Conservation (phyloP, 2,888 invertebrate genomes). For the Cetonia aurata region DNA sequence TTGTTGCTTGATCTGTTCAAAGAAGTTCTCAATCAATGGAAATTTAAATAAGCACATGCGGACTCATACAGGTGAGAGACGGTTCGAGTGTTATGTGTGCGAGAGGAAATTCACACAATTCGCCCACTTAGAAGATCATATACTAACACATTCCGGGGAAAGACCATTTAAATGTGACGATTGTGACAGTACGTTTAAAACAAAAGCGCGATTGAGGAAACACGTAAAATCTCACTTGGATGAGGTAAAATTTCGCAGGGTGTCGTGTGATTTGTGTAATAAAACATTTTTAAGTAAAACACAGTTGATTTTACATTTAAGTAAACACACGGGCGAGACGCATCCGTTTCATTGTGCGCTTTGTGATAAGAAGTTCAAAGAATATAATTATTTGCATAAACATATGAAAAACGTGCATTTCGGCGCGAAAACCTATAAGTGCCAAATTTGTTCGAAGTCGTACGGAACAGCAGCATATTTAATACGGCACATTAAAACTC, state of each 20-base stretch:
- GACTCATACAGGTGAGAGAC: conserved; percentile 58
- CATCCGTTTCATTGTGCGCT: conserved; percentile 58
- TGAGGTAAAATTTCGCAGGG: conserved; percentile 53
- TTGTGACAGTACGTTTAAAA: conserved; percentile 61
- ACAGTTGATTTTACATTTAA: conserved; percentile 58
- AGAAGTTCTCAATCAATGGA: conserved; percentile 62
- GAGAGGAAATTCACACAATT: conserved; percentile 61
- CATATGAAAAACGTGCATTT: conserved; percentile 56
- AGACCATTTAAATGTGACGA: conserved; percentile 60
- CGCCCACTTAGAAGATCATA: conserved; percentile 62
- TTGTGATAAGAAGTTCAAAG: conserved; percentile 59
- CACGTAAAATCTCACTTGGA: conserved; percentile 58
- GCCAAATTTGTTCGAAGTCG: conserved; percentile 59
- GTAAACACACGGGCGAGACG: conserved; percentile 55
- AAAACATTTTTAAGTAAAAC: conserved; percentile 58
- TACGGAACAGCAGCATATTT: conserved; percentile 60
- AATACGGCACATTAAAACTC: conserved; percentile 60
- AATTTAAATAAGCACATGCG: conserved; percentile 62
- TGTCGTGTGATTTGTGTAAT: conserved; percentile 57
- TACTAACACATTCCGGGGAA: conserved; percentile 60
- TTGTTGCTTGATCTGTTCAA: conserved; percentile 58
- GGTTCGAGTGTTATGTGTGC: conserved; percentile 61
- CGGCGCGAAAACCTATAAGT: conserved; percentile 56
- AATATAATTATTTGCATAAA: conserved; percentile 54
- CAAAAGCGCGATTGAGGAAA: conserved; percentile 59